A percentile compares a stretch with the other conserved stretches of the same genome.
phyloP scores from a whole-genome alignment of 2,797 vertebrate species.

The Cichlasoma orientale region DNA sequence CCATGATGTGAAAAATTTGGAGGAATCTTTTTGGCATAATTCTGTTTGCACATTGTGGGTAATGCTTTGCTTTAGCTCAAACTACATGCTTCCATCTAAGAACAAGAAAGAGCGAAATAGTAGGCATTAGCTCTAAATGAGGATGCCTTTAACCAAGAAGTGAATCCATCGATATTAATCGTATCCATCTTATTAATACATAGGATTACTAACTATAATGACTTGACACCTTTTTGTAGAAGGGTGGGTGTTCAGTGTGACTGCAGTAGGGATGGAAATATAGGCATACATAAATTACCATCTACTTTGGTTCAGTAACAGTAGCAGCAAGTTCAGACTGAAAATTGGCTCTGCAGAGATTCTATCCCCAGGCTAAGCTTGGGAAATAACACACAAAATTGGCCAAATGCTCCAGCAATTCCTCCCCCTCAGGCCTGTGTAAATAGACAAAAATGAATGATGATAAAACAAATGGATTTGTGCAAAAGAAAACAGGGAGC shows the following conservation, averaged over 20 bases:
- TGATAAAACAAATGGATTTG: constrained; percentile 60
- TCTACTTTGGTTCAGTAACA: constrained; percentile 37
- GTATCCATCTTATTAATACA: constrained; percentile 1
- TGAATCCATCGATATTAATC: not conserved
- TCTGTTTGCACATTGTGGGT: too few species aligned
- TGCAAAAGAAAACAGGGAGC: constrained; percentile 18
- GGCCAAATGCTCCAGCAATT: constrained; percentile 43
- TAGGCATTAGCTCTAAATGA: not conserved
- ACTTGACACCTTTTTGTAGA: constrained; percentile 3
- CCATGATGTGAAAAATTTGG: too few species aligned
- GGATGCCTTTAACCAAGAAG: not conserved
- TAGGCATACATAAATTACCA: constrained; percentile 60
- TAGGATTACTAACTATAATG: constrained; percentile 4
- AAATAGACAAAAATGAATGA: constrained; percentile 56
- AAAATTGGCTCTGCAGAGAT: constrained; percentile 50
- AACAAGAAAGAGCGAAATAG: too few species aligned
- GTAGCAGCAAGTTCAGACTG: constrained; percentile 41
- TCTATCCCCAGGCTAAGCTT: constrained; percentile 52
- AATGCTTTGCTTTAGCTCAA: not conserved
- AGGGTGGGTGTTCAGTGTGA: constrained; percentile 1
- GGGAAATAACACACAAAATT: constrained; percentile 57
- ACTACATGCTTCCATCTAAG: too few species aligned
- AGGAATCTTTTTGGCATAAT: too few species aligned
- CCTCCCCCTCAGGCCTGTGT: constrained; percentile 32
- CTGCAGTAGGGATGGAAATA: constrained; percentile 39